Evolutionary conservation across 2,113 vertebrate genomes (phyloP).

Genomic region (Eurypyga helias): DNA sequence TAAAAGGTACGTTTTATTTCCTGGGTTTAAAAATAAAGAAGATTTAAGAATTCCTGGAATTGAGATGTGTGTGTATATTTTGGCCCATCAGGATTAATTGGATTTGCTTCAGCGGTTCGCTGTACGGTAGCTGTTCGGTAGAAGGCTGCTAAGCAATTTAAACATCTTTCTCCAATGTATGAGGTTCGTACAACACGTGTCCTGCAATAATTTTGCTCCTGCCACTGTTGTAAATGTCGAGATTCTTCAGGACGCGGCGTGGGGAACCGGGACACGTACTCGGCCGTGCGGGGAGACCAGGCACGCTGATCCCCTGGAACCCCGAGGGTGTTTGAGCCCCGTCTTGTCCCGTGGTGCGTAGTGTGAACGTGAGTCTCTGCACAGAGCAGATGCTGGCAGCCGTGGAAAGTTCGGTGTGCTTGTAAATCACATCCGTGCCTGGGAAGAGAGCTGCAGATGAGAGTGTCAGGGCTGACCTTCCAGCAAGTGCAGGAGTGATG

Average conservation of each 20-base stretch:
- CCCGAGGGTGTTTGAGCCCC: background rate
- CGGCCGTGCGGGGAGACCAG: rapidly evolving
- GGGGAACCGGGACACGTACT: background rate
- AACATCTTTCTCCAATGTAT: constrained; percentile 16
- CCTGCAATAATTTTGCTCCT: constrained; percentile 33
- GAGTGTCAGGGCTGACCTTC: constrained; percentile 58
- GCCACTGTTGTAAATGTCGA: background rate
- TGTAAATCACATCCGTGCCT: constrained; percentile 17
- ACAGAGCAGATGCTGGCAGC: background rate
- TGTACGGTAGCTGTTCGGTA: background rate
- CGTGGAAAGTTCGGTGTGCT: background rate
- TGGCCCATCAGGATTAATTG: constrained; percentile 70
- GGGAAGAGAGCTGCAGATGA: constrained; percentile 34
- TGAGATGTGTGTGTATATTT: constrained; percentile 61
- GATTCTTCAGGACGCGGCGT: background rate
- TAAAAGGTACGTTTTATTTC: constrained; percentile 69
- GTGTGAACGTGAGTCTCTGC: background rate
- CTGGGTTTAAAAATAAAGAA: constrained; percentile 63
- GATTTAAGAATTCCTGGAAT: constrained; percentile 68
- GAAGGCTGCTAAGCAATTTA: constrained; percentile 54
- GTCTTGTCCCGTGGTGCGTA: rapidly evolving
- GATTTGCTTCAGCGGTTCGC: constrained; percentile 56
- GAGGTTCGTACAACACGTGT: constrained; percentile 10
- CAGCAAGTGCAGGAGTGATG: constrained; percentile 16
- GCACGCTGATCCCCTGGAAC: rapidly evolving